phyloP scores from a whole-genome alignment of 2,113 vertebrate genomes.

The Scomber japonicus region DNA sequence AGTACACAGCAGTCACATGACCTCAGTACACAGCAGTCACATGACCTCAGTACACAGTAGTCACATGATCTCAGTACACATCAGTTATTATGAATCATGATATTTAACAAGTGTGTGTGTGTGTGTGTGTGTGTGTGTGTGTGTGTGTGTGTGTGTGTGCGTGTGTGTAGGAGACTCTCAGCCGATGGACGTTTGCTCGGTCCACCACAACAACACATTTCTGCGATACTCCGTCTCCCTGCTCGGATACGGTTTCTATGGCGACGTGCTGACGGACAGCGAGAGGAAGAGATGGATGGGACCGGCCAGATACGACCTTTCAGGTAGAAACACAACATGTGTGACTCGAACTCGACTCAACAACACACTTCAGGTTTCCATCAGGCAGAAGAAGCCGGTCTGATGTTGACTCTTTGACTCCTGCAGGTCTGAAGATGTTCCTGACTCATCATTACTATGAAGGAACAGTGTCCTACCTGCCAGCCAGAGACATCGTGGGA shows the following conservation, averaged over 20 bases:
- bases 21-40: slow-evolving; percentile 32
- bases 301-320: slow-evolving; percentile 92
- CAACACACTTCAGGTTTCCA: too few species aligned
- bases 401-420: not conserved
- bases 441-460: slow-evolving; percentile 95
- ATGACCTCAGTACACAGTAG: slow-evolving; percentile 29
- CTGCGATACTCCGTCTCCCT: slow-evolving; percentile 93
- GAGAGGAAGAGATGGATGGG: slow-evolving; percentile 98
- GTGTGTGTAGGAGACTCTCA: slow-evolving; percentile 91
- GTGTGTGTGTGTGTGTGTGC: not conserved
- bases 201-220: slow-evolving; percentile 89
- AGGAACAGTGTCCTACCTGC: slow-evolving; percentile 92
- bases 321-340: slow-evolving; percentile 82
- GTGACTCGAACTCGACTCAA: too few species aligned
- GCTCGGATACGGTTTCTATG: slow-evolving; percentile 97
- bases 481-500: slow-evolving; percentile 86
- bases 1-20: slow-evolving; percentile 29
- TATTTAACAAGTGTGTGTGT: not conserved
- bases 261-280: slow-evolving; percentile 93
- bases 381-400: too few species aligned
- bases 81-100: not conserved
- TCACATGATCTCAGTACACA: not conserved
- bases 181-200: slow-evolving; percentile 92
- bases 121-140: not conserved
- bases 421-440: slow-evolving; percentile 93